Percentiles rank a stretch among this genome's conserved stretches.
Evolutionary conservation across 2,888 invertebrate genomes (phyloP).

Genomic region (Eupelmus urozonus): DNA sequence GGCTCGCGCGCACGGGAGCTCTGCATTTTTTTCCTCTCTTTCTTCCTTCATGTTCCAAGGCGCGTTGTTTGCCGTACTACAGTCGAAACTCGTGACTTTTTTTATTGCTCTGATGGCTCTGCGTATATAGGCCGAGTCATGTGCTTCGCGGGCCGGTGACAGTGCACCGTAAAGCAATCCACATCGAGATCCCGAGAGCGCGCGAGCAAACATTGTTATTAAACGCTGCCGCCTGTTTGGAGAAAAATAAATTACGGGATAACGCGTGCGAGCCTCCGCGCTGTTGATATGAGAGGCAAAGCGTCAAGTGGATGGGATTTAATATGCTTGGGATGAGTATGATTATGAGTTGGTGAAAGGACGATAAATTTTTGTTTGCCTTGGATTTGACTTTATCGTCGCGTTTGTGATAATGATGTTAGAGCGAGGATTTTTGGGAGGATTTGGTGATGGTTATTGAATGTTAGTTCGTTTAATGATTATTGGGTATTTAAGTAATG

Average conservation of each 20-base stretch:
- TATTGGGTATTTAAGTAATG: not conserved
- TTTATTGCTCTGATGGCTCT: not conserved
- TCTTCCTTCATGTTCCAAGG: not conserved
- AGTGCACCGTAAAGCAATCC: slow-evolving; percentile 2
- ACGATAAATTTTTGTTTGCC: slow-evolving; percentile 31
- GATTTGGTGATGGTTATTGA: slow-evolving; percentile 4
- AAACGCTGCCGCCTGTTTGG: not conserved
- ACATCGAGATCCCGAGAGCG: not conserved
- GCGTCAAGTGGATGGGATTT: too few relatives aligned
- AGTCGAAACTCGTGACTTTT: not conserved
- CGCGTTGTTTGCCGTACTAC: not conserved
- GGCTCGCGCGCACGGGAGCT: too few relatives aligned
- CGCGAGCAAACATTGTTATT: not conserved
- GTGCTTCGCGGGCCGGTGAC: not conserved
- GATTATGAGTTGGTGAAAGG: too few relatives aligned
- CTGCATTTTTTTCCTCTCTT: not conserved
- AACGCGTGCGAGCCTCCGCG: not conserved
- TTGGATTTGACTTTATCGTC: slow-evolving; percentile 23
- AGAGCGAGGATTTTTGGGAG: too few relatives aligned
- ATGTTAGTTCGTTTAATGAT: too few relatives aligned
- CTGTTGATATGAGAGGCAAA: not conserved
- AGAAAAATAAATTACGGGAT: slow-evolving; percentile 17
- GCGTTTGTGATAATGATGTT: too few relatives aligned
- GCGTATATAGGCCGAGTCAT: not conserved
- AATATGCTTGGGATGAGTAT: too few relatives aligned